Conservation (phyloP, 2,797 vertebrate genomes). For the Xyrichtys novacula region DNA sequence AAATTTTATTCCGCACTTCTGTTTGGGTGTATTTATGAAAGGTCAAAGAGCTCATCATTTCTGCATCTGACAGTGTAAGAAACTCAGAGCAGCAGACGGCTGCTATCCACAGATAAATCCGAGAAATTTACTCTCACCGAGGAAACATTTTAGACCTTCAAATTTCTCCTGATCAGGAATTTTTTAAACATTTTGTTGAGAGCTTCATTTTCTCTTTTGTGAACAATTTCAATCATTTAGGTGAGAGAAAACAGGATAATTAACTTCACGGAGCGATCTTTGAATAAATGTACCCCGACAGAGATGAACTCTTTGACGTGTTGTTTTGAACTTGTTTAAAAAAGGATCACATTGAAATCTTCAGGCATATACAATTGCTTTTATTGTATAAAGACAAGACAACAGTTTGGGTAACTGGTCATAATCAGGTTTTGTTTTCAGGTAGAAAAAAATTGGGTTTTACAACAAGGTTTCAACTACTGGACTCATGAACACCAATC, state of each 20-base stretch:
- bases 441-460: slow-evolving; percentile 71
- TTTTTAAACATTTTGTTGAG: background rate
- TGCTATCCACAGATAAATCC: background rate
- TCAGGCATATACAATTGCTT: slow-evolving; percentile 76
- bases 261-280: too few species aligned
- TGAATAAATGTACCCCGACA: slow-evolving; percentile 28
- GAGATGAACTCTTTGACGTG: slow-evolving; percentile 2
- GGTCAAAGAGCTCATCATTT: too few species aligned
- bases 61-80: too few species aligned
- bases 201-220: slow-evolving; percentile 31
- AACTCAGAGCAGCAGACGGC: too few species aligned
- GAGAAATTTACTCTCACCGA: slow-evolving; percentile 53
- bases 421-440: slow-evolving; percentile 68
- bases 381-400: slow-evolving; percentile 84
- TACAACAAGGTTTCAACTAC: slow-evolving; percentile 62
- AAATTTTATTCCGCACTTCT: too few species aligned
- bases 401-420: slow-evolving; percentile 69
- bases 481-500: slow-evolving; percentile 67
- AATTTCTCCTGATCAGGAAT: slow-evolving; percentile 24
- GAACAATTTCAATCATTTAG: slow-evolving; percentile 29
- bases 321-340: background rate
- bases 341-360: background rate
- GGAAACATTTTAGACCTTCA: slow-evolving; percentile 16
- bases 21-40: too few species aligned
- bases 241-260: slow-evolving; percentile 16